These are phyloP conservation scores for Deroplatys truncata DNA, from an alignment of 2,888 invertebrate genomes.

Conservation along the genomic window DNA sequence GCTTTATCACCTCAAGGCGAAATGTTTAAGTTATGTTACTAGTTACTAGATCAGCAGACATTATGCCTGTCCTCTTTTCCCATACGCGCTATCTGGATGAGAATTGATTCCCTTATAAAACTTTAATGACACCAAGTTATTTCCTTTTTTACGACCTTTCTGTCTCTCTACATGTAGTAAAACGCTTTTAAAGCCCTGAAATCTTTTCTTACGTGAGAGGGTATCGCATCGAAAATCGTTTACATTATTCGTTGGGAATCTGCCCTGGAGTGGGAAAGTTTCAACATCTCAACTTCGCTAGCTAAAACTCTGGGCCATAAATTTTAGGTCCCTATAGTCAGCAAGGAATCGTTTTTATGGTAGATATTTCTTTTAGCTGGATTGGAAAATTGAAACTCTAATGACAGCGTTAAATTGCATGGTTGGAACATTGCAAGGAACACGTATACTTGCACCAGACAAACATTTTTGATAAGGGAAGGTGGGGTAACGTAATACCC, in stretches of 20 bases:
- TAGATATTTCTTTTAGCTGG: background rate
- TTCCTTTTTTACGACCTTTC: background rate
- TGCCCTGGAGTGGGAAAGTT: background rate
- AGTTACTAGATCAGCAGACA: background rate
- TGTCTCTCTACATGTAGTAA: background rate
- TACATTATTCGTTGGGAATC: background rate
- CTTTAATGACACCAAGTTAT: slow-evolving; percentile 4
- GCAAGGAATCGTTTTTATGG: background rate
- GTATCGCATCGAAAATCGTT: background rate
- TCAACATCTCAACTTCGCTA: background rate
- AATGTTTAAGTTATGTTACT: background rate
- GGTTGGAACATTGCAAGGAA: background rate
- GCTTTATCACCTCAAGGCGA: no score
- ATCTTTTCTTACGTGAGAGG: background rate
- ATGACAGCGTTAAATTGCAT: background rate
- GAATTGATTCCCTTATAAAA: slow-evolving; percentile 10
- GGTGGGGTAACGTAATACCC: no score
- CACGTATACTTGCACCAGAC: no score
- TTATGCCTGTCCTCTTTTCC: background rate
- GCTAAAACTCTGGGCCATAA: background rate
- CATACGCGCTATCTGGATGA: background rate
- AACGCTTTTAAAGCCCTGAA: background rate
- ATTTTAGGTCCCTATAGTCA: background rate
- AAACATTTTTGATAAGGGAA: no score
- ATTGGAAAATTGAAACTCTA: background rate